Evolutionary conservation across 2,797 vertebrate genomes (phyloP), one percentile per base, ranked within the genome.

Genomic region (Pelochelys cantorii): DNA sequence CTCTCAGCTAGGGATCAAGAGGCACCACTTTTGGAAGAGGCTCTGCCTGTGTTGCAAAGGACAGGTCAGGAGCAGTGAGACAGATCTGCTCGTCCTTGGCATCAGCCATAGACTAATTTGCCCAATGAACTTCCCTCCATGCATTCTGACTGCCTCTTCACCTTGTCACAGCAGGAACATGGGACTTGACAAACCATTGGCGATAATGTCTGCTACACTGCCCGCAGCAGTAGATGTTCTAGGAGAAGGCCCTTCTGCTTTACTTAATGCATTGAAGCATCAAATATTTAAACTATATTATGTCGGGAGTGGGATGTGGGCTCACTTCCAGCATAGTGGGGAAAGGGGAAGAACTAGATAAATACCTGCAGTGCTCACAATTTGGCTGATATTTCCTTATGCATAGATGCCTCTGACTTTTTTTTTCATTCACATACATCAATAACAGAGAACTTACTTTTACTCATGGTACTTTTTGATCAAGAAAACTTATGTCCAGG

Each of bases 81-180:
- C 86, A 52, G 23, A 87, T 48, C 53, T 87, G 7, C 90, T 97
- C 91, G 87, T 23, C 56, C 84, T n/a, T 18, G 1, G 0, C 84
- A 81, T 86, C 53, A 89, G 71, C 89, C 94, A 89, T 77, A 52
- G 17, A 11, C 20, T 86, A 34, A 90, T 89, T 94, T 95, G 90
- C 88, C 80, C 94, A 83, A 88, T 75, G 52, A 91, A 85, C 92
- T 95, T 94, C 56, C 59, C 53, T 56, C 25, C 86, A 83, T 90
- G 86, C 17, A 1, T 95, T 79, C 8, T 88, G 85, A 84, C 37
- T 74, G 29, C 83, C 94, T 68, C n/a, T 54, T 94, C 92, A 89
- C 74, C 74, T 77, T 77, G 90, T 93, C 89, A 60, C 27, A 83
- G 52, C 9, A 25, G 25, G 34, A 93, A 65, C 27, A 82, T 92